Base-by-base conservation (phyloP, 1,140 invertebrate genomes). In the Hyles euphorbiae region DNA sequence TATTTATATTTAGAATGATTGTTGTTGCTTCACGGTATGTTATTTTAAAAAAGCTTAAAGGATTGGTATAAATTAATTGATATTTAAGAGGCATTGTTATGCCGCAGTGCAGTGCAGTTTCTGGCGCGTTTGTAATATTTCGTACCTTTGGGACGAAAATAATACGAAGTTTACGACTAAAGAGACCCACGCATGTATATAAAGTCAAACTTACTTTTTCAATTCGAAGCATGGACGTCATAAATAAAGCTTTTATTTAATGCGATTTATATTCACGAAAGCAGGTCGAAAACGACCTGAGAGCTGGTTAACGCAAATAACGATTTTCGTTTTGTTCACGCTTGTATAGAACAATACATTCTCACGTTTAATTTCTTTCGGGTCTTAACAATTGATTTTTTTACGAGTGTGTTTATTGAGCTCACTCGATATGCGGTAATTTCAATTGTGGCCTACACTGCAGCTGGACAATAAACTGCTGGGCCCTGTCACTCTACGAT, bases 351-450 rank as follows among this genome's bases (percentile, higher is more conserved):
- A 88, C 86, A 88, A 88, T 87, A 85, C 81, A 76, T 88, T 87
- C 86, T 86, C 83, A 84, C 86, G 83, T 88, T 87, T 86, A 84
- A 88, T 88, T 88, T 84, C 83, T 85, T 87, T 85, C 72, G 80
- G 70, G 66, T 66, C 70, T 78, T 72, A 65, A 69, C 83, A 85
- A 87, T 88, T 84, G 83, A 81, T 84, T 78, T 74, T 82, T 88
- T 88, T 84, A 88, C 76, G 83, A 87, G 72, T 84, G 81, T 87
- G 86, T 88, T 88, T 88, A 88, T 88, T 86, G 78, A 74, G 71
- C 71, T 74, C 75, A 78, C 68, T 75, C 76, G 71, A 78, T 78
- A 79, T 78, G 72, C 80, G 68, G 81, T 73, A 83, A 82, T 79
- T 69, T 74, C 76, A 78, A 80, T 84, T 78, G 8, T 34, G 32